Percentiles rank a stretch among this genome's conserved stretches.
phyloP scores from a whole-genome alignment of 2,888 invertebrate species.

The Amphiduros pacificus region DNA sequence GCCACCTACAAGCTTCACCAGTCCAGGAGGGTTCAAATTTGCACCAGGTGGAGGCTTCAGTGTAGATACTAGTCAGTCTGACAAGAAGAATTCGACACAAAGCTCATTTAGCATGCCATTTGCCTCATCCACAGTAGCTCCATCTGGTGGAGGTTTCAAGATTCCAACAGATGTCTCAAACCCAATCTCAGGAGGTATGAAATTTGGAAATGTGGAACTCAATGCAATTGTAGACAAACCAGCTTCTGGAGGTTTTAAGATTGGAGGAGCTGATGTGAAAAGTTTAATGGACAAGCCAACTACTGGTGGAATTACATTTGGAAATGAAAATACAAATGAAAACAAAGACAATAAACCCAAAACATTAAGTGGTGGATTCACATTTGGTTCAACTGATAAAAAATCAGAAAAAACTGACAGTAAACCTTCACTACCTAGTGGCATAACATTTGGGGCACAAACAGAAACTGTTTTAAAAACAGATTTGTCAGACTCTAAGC shows the following conservation, averaged over 20 bases:
- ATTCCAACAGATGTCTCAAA: neutral
- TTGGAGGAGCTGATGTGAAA: neutral
- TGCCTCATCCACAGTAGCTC: too few species aligned
- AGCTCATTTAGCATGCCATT: too few species aligned
- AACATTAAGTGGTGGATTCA: neutral
- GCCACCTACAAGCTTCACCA: slow-evolving; percentile 10
- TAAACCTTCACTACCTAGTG: neutral
- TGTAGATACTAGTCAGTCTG: neutral
- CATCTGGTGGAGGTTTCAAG: neutral
- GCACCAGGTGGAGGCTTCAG: neutral
- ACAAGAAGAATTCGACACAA: neutral
- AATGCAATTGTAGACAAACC: neutral
- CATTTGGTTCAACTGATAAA: neutral
- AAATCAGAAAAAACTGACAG: neutral
- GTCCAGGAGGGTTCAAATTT: slow-evolving; percentile 14
- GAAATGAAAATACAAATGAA: neutral
- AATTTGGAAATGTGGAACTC: neutral
- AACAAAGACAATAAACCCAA: neutral
- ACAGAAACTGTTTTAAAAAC: too few species aligned
- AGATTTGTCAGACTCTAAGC: too few species aligned
- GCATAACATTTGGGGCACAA: neutral
- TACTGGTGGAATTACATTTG: slow-evolving; percentile 3
- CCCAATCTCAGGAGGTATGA: neutral
- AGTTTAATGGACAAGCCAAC: neutral
- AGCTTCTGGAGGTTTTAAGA: slow-evolving; percentile 1